Base-by-base conservation (phyloP, 1,140 invertebrate genomes). In the Lethrus apterus region DNA sequence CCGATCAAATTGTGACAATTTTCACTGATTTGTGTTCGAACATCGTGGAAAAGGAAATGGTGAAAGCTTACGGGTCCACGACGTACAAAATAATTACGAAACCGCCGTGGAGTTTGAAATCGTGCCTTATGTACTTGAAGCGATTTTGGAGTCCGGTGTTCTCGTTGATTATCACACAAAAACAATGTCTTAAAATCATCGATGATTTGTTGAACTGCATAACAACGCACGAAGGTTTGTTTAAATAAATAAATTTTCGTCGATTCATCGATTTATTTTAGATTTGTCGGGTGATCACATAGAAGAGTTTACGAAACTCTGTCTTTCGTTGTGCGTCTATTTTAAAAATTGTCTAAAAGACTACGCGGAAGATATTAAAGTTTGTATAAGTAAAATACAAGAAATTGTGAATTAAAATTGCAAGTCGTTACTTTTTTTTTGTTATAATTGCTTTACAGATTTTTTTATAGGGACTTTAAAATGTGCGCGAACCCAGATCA, bases 131-230 rank as follows among this genome's bases (percentile, higher is more conserved):
- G 9, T 41, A 41, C 29, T 7, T 41, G 11, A 41, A 41, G 15
- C 23, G 38, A 41, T 41, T 41, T 41, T 41, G 38, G 38, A 26
- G 11, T 23, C 38, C 38, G 4, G 38, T 41, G 2, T 41, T 41
- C 29, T 41, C 38, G 0, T 9, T 41, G 7, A 2, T 41, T 26
- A 41, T 41, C 23, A 26, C 38, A 21, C 38, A 41, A 41, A 41
- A 29, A 29, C 38, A 41, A 7, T 41, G 38, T 41, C 29, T 41
- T 13, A 41, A 41, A 26, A 11, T 10, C 15, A 15, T 41, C 15
- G 38, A 41, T 2, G 38, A 41, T 41, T 17, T 41, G 29, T 14
- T 41, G n/a, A 26, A 10, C 3, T 24, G 9, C 9, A 23, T 41
- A 8, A 18, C 15, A 18, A 14, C 15, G 29, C 2, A 0, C 14